Percentiles rank a stretch among this genome's conserved stretches.
phyloP scores from a whole-genome alignment of 2,888 invertebrate genomes.

The Caenorhabditis sp. region DNA sequence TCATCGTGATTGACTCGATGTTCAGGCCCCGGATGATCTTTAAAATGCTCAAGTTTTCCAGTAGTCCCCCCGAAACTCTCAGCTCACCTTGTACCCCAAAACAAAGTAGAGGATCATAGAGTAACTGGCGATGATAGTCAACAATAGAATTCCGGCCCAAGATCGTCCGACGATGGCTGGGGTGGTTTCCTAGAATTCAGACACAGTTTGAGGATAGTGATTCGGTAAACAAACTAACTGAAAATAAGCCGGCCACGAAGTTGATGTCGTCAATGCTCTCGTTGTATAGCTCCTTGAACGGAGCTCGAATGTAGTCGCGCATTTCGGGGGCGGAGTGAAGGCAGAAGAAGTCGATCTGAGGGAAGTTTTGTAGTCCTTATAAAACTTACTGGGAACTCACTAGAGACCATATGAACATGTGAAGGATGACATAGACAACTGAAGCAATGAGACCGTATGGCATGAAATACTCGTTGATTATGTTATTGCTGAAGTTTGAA shows the following conservation, averaged over 20 bases:
- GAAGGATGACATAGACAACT: constrained; percentile 18
- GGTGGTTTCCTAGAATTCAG: constrained; percentile 19
- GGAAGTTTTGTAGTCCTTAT: too few species aligned
- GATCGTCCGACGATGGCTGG: constrained; percentile 2
- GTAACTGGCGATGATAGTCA: constrained; percentile 14
- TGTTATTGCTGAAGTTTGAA: constrained; percentile 9
- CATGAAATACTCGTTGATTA: constrained; percentile 34
- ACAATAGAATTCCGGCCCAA: constrained; percentile 27
- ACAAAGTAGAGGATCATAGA: constrained; percentile 39
- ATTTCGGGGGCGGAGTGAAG: constrained; percentile 10
- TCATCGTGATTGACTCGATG: constrained; percentile 22
- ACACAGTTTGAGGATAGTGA: not conserved
- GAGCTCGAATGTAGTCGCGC: constrained; percentile 18
- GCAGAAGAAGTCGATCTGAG: constrained; percentile 20
- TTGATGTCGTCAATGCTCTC: constrained; percentile 32
- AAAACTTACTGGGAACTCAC: not conserved
- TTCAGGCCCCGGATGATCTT: constrained; percentile 38
- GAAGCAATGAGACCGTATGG: constrained; percentile 23
- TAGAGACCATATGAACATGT: constrained; percentile 25
- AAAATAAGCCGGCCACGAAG: constrained; percentile 43
- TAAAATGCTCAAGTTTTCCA: not conserved
- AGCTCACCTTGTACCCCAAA: constrained; percentile 21
- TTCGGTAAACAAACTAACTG: not conserved
- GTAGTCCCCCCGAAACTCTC: too few species aligned
- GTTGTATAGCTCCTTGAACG: constrained; percentile 16